Conservation (phyloP, 2,888 invertebrate species). For the Pachycephus smyrnensis region DNA sequence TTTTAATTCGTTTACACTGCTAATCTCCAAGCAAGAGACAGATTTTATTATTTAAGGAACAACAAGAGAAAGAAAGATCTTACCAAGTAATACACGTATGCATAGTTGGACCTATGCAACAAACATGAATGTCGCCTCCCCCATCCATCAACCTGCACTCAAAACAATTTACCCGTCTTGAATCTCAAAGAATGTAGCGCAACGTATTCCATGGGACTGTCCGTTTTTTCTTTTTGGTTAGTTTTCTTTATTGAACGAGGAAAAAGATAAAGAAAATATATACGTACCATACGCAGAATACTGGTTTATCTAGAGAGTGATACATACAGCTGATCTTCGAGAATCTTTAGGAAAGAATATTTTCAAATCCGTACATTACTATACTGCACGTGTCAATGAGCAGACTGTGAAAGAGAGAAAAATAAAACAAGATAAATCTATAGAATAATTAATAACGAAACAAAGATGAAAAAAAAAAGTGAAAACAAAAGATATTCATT, state of each 20-base stretch:
- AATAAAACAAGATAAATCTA: slow-evolving; percentile 22
- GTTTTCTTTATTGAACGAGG: neutral
- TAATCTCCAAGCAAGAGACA: neutral
- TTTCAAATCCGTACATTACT: neutral
- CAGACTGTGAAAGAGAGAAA: slow-evolving; percentile 19
- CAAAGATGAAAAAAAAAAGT: slow-evolving; percentile 20
- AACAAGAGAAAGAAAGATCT: neutral
- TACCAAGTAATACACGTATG: neutral
- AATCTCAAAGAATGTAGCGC: neutral
- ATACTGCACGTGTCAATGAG: slow-evolving; percentile 3
- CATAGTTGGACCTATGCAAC: neutral
- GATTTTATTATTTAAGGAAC: no score
- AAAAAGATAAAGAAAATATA: neutral
- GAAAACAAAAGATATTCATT: slow-evolving; percentile 24
- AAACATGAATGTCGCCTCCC: neutral
- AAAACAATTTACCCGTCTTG: neutral
- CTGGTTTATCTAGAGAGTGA: neutral
- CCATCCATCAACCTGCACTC: neutral
- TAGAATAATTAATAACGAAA: slow-evolving; percentile 9
- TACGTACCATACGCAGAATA: neutral
- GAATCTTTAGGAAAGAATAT: neutral
- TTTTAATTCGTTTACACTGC: neutral
- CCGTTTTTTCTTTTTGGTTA: neutral
- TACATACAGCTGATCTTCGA: neutral
- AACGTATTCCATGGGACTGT: neutral